A percentile compares a stretch with the other conserved stretches of the same genome.
phyloP scores from a whole-genome alignment of 2,888 invertebrate species.

The Mellilla xanthometata region DNA sequence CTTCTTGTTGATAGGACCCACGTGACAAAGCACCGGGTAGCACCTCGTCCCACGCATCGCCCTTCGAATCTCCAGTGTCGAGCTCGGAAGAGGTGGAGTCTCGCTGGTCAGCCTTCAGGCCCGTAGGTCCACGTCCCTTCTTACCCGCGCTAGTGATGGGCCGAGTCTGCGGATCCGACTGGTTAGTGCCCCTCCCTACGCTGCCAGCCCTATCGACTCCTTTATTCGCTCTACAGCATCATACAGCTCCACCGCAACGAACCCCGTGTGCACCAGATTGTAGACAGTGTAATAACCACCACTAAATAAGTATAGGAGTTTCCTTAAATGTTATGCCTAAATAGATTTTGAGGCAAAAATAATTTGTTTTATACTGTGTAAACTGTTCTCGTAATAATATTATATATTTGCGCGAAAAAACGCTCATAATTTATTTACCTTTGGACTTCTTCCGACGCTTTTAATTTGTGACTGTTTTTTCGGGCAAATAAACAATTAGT shows the following conservation, averaged over 20 bases:
- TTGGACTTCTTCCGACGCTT: no score
- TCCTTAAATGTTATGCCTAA: no score
- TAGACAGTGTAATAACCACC: slow-evolving; percentile 71
- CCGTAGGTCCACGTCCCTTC: slow-evolving; percentile 72
- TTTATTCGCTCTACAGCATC: slow-evolving; percentile 67
- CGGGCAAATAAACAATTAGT: no score
- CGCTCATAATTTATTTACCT: no score
- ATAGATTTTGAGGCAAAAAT: no score
- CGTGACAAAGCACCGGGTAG: slow-evolving; percentile 55
- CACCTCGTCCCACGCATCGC: slow-evolving; percentile 34
- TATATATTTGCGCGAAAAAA: no score
- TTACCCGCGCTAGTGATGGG: slow-evolving; percentile 75
- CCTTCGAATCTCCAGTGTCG: slow-evolving; percentile 61
- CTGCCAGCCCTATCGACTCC: slow-evolving; percentile 66
- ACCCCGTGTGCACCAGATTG: slow-evolving; percentile 74
- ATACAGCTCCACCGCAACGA: slow-evolving; percentile 52
- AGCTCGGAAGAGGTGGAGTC: slow-evolving; percentile 63
- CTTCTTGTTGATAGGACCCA: slow-evolving; percentile 45
- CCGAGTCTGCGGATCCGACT: slow-evolving; percentile 76
- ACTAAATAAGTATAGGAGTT: slow-evolving; percentile 34
- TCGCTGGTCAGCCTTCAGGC: slow-evolving; percentile 76
- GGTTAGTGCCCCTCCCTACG: slow-evolving; percentile 73
- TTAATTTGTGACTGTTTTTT: no score
- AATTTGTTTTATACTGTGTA: no score
- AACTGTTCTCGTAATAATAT: no score